Base-by-base conservation (phyloP, 1,140 invertebrate genomes). In the Myzus persicae region DNA sequence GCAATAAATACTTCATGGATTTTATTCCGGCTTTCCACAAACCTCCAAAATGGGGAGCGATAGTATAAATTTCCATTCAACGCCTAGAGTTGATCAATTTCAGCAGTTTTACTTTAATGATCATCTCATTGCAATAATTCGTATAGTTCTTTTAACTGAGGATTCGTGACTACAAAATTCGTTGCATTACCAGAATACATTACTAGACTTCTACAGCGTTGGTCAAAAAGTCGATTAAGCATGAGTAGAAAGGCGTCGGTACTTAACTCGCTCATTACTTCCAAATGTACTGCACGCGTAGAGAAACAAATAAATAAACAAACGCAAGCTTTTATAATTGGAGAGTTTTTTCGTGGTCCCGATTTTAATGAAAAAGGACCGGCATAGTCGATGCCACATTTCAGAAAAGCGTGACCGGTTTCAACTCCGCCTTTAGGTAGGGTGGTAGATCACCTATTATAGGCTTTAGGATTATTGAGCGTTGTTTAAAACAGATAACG, bases 251-350 rank as follows among this genome's bases (percentile, higher is more conserved):
- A 95, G 11, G 94, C 94, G 67, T 94, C 94, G 5, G 95, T 94
- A 18, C 94, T 94, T 24, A 95, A 44, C 90, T 94, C 93, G n/a
- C 40, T 93, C 0, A 95, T 95, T 2, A 95, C 8, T 94, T 95
- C 95, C 26, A 95, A 82, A 93, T 95, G 95, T 20, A 95, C 93
- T 4, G 94, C 94, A 67, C 94, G 94, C 11, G 94, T 95, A 0
- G 94, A 81, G 20, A 95, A 94, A 93, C 95, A 95, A 24, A 38
- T 38, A 20, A 36, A 81, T 81, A 36, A 81, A 95, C 94, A 93
- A 95, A 95, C 3, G 59, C 95, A 54, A 26, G 51, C 22, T 22
- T 54, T 24, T 24, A 22, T 54, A 24, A 24, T 54, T 22, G 51
- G 51, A n/a, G 85, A 94, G 5, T 54, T 94, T 94, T 24, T 94